Conservation (phyloP, 1,140 invertebrate species). For the Temnothorax curvispinosus region DNA sequence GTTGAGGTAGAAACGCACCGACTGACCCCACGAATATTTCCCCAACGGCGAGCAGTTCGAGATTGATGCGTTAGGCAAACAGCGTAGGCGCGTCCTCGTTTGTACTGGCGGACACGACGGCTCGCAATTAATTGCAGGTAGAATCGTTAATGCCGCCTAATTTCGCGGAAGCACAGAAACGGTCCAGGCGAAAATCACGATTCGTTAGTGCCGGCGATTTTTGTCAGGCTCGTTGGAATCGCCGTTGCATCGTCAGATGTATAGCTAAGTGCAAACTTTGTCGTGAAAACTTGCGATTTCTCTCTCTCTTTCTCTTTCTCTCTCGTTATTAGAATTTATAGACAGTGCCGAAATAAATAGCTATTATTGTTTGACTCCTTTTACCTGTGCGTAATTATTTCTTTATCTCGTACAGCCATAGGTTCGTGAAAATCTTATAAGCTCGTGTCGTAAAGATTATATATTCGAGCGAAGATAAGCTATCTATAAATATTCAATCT, state of each 20-base stretch:
- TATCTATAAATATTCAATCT: neutral
- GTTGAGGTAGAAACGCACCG: constrained; percentile 35
- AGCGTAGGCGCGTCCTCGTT: constrained; percentile 77
- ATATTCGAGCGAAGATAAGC: neutral
- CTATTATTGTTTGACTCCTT: neutral
- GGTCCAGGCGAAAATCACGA: constrained; percentile 74
- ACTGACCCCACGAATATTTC: constrained; percentile 66
- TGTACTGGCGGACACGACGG: constrained; percentile 73
- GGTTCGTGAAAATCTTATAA: neutral
- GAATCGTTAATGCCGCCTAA: constrained; percentile 80
- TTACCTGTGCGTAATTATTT: constrained; percentile 1
- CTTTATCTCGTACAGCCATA: neutral
- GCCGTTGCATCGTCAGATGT: constrained; percentile 31
- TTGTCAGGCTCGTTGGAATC: constrained; percentile 15
- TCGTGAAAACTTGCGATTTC: constrained; percentile 9
- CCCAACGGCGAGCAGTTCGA: constrained; percentile 65
- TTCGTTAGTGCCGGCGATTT: constrained; percentile 76
- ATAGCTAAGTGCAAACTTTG: constrained; percentile 49
- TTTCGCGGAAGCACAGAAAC: constrained; percentile 78
- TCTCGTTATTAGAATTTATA: neutral
- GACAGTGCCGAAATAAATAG: neutral
- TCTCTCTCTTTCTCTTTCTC: neutral
- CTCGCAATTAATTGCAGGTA: constrained; percentile 79
- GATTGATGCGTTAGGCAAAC: constrained; percentile 80
- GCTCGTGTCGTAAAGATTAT: neutral